A percentile compares a stretch with the other conserved stretches of the same genome.
Evolutionary conservation across 2,888 invertebrate species (phyloP).

Genomic region (Phaonia tiefii): DNA sequence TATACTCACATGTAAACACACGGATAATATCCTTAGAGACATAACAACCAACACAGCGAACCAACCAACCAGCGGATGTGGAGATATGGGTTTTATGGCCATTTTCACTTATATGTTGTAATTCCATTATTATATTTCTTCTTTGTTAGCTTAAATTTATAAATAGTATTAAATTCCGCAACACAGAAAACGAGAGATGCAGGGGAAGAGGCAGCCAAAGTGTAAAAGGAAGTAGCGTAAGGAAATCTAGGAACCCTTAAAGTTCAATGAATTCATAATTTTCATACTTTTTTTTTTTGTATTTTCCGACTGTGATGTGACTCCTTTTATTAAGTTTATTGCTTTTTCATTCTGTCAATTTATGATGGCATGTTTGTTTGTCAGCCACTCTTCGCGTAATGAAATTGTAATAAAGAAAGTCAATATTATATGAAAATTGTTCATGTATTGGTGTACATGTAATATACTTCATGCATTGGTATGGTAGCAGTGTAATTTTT

Average conservation of each 20-base stretch:
- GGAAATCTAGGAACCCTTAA: background rate
- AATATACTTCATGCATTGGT: too few relatives aligned
- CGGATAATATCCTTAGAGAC: background rate
- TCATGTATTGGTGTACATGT: background rate
- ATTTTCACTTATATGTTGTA: background rate
- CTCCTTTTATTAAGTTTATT: background rate
- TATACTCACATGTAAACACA: too few relatives aligned
- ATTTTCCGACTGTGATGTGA: background rate
- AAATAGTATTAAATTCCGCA: constrained; percentile 10
- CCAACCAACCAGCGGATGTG: constrained; percentile 17
- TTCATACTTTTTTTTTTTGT: background rate
- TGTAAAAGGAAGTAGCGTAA: too few relatives aligned
- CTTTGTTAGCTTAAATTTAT: constrained; percentile 20
- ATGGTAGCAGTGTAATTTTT: too few relatives aligned
- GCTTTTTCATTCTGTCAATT: constrained; percentile 6
- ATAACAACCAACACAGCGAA: constrained; percentile 2
- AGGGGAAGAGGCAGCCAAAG: background rate
- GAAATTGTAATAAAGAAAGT: background rate
- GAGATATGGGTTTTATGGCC: background rate
- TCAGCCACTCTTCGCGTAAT: background rate
- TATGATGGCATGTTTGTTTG: too few relatives aligned
- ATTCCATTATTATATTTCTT: background rate
- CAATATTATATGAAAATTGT: background rate
- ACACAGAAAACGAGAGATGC: background rate
- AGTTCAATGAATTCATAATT: constrained; percentile 45